These are phyloP conservation scores for Acholoe squamosa DNA, from an alignment of 2,888 invertebrate genomes.

Conservation along the genomic window DNA sequence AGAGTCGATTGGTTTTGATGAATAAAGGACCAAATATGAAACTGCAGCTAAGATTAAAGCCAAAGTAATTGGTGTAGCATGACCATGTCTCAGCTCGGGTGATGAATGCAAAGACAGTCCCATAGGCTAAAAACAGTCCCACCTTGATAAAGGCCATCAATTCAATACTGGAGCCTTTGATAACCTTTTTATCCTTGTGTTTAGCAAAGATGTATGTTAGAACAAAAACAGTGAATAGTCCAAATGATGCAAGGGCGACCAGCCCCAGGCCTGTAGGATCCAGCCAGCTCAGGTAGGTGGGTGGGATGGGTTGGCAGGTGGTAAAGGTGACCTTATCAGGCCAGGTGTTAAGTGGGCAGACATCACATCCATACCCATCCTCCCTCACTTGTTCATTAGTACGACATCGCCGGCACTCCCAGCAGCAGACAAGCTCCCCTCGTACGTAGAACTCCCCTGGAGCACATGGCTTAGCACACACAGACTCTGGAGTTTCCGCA, in stretches of 20 bases:
- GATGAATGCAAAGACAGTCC: slow-evolving; percentile 58
- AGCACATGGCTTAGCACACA: slow-evolving; percentile 68
- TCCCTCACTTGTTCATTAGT: slow-evolving; percentile 67
- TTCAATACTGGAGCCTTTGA: slow-evolving; percentile 67
- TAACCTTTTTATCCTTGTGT: slow-evolving; percentile 60
- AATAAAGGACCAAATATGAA: slow-evolving; percentile 66
- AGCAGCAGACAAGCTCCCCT: slow-evolving; percentile 65
- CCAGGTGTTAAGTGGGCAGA: slow-evolving; percentile 67
- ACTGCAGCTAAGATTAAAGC: slow-evolving; percentile 65
- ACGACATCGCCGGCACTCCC: slow-evolving; percentile 69
- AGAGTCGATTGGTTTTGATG: slow-evolving; percentile 73
- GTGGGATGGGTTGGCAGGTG: slow-evolving; percentile 62
- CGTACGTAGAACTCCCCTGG: slow-evolving; percentile 62
- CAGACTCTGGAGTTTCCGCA: slow-evolving; percentile 63
- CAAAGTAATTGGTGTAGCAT: slow-evolving; percentile 62
- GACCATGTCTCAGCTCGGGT: slow-evolving; percentile 46
- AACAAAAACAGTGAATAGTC: slow-evolving; percentile 56
- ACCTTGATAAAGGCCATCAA: slow-evolving; percentile 65
- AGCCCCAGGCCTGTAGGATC: slow-evolving; percentile 62
- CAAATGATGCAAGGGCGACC: slow-evolving; percentile 57
- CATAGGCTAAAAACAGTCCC: slow-evolving; percentile 64
- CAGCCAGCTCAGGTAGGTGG: slow-evolving; percentile 62
- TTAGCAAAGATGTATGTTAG: slow-evolving; percentile 54
- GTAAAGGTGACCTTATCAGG: slow-evolving; percentile 64
- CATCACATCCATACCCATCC: slow-evolving; percentile 65